Base-by-base conservation (phyloP, 2,113 vertebrate species). In the Chamaetylas fuelleborni region DNA sequence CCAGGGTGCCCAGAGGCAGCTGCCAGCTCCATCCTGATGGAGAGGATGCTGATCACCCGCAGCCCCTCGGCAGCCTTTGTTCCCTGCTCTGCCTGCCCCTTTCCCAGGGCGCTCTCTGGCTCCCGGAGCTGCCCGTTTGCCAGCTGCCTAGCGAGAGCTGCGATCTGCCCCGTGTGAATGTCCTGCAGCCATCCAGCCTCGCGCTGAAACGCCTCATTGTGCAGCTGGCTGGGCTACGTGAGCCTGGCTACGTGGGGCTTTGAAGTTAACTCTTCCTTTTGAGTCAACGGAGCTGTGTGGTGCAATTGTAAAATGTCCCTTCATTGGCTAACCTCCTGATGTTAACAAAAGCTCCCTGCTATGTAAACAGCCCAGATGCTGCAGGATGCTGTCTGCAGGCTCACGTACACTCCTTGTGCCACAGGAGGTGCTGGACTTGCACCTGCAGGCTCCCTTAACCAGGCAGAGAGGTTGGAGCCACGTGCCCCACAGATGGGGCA, bases 261-360 rank as follows among this genome's bases (percentile, higher is more conserved):
- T 97, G 95, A 96, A 96, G 93, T 88, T 90, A 62, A 93, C 88
- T 97, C 93, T 96, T 93, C 91, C 92, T 96, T 97, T 96, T 81
- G 90, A 95, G 71, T 93, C 86, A 93, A 92, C 72, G 20, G 86
- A 94, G 82, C 90, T 97, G 67, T 93, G 91, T 96, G 95, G 79
- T 90, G 91, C 88, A 96, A 97, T 96, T 97, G 90, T 97, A 96
- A 96, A 95, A 93, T 96, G 89, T 91, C 87, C 92, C 74, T 56
- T 92, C 69, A 0, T 36, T 95, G 94, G 88, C 95, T 90, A 95
- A 72, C 64, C 83, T 96, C 91, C 91, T 93, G 90, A 88, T 83
- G 93, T 95, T 96, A 95, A 96, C 93, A 96, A 96, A 96, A 94
- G 72, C 89, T 95, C 88, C 88, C 84, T 90, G 91, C 78, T 93